Base-by-base conservation (phyloP, 1,140 invertebrate species). In the Caenorhabditis remanei region DNA sequence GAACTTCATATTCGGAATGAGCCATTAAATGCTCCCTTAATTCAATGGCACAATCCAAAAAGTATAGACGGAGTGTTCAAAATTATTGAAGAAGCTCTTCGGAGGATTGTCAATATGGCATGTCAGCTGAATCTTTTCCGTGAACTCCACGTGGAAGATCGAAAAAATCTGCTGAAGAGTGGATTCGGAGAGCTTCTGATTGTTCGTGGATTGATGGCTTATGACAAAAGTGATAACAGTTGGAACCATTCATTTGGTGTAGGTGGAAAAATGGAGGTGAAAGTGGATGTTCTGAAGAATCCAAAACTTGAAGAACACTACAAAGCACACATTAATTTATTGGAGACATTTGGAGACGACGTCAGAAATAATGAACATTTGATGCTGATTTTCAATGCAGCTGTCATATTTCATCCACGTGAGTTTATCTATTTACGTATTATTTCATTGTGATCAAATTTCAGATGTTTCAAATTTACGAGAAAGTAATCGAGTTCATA, bases 131-230 rank as follows among this genome's bases (percentile, higher is more conserved):
- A 14, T 43, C 65, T 46, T 24, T 87, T 87, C 79, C 46, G 71
- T 16, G 71, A 63, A 13, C 86, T 87, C n/a, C 82, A 71, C 21
- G 41, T 87, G 5, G 86, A 87, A 6, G 86, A 87, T 41, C n/a
- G 86, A 16, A 83, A 83, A n/a, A 84, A 50, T 83, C 75, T 87
- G 1, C 41, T 87, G 55, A 87, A 87, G 65, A 71, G 48, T 24
- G 48, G 75, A 24, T 84, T 53, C 88, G 96, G 96, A 83, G 96
- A 98, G 93, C 96, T 98, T 95, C 96, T 98, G 95, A 96, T 97
- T 50, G 94, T 98, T 24, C 94, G 96, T 46, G 96, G 96, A 87
- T 96, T 96, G 0, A 95, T 96, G 93, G 96, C 95, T 58, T 98
- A 96, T 91, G 96, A 98, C 93, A 94, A 95, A 11, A 95, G 96